A percentile compares a stretch with the other conserved stretches of the same genome.
phyloP scores from a whole-genome alignment of 2,797 vertebrate species.

The Coccyzus lansbergi region DNA sequence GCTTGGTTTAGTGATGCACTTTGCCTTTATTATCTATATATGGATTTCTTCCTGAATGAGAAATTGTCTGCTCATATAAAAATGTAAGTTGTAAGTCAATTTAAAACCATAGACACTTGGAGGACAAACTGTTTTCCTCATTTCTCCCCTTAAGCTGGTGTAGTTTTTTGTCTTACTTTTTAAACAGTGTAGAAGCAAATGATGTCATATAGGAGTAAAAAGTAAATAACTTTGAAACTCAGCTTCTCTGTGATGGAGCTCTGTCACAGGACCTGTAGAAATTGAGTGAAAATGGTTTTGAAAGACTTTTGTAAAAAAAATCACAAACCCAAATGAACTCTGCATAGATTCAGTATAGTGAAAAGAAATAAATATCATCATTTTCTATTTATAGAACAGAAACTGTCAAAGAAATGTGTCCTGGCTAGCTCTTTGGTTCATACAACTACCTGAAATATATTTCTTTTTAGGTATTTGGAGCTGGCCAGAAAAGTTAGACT shows the following conservation, averaged over 20 bases:
- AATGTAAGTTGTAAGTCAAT: background rate
- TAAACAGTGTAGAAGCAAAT: background rate
- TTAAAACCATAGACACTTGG: background rate
- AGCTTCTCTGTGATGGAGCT: background rate
- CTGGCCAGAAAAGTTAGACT: background rate
- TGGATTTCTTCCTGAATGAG: background rate
- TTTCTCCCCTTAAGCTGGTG: background rate
- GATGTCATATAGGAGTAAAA: background rate
- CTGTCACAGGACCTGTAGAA: background rate
- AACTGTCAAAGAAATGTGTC: background rate
- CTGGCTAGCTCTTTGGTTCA: background rate
- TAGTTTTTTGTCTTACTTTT: background rate
- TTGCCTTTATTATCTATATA: background rate
- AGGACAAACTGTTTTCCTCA: background rate
- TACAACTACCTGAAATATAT: background rate
- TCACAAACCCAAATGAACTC: background rate
- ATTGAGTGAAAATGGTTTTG: background rate
- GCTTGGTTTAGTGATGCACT: background rate
- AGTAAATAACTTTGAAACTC: background rate
- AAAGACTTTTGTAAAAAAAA: background rate
- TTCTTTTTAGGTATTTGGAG: background rate
- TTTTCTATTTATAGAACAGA: background rate
- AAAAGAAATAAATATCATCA: background rate
- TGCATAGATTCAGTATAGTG: background rate
- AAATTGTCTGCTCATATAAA: background rate